Percentiles rank a stretch among this genome's conserved stretches.
These are phyloP conservation scores for Zonotrichia leucophrys DNA, from an alignment of 2,113 vertebrate species.

Conservation along the genomic window DNA sequence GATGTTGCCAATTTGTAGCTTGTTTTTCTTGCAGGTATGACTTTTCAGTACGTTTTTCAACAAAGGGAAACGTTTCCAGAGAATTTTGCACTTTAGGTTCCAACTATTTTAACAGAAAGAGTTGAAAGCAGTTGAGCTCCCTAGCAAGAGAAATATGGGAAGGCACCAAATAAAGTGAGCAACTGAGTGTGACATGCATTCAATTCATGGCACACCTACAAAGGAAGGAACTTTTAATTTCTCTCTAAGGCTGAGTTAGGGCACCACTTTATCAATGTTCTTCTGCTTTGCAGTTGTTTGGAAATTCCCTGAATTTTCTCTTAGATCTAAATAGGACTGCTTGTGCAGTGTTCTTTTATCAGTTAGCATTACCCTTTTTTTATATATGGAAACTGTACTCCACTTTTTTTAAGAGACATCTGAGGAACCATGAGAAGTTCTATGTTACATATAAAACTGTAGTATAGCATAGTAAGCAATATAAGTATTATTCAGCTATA, in stretches of 20 bases:
- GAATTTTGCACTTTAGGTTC: not conserved
- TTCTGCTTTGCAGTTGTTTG: not conserved
- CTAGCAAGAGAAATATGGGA: not conserved
- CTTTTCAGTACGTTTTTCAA: not conserved
- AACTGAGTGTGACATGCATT: not conserved
- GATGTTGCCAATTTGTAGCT: slow-evolving; percentile 8
- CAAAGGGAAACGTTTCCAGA: not conserved
- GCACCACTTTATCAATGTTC: not conserved
- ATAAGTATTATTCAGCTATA: not conserved
- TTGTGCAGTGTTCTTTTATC: not conserved
- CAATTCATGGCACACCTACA: not conserved
- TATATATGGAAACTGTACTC: not conserved
- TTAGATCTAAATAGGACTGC: not conserved
- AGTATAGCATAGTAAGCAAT: not conserved
- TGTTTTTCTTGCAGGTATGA: slow-evolving; percentile 20
- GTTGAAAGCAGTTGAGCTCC: not conserved
- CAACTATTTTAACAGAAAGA: not conserved
- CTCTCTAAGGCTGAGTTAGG: not conserved
- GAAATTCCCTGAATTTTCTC: not conserved
- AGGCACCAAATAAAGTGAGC: not conserved
- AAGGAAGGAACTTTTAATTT: not conserved
- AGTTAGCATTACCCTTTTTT: not conserved
- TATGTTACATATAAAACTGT: not conserved
- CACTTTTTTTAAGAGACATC: not conserved
- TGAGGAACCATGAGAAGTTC: not conserved